A percentile compares a stretch with the other conserved stretches of the same genome.
These are phyloP conservation scores for Drosophila bifasciata DNA, from an alignment of 1,140 invertebrate genomes.

Conservation along the genomic window DNA sequence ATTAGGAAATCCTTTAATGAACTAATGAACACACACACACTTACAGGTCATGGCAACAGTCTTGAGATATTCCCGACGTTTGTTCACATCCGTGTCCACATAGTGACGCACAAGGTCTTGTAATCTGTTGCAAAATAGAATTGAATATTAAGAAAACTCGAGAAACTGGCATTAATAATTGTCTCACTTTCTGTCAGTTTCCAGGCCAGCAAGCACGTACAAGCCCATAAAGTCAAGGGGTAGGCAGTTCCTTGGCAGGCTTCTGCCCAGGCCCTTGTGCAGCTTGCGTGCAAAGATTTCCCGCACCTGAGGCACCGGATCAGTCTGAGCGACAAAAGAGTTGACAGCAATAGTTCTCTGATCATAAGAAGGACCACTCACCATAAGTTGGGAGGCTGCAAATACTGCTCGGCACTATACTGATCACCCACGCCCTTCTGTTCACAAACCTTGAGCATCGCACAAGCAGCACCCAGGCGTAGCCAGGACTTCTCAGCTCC, in stretches of 20 bases:
- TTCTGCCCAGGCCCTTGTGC: slow-evolving; percentile 93
- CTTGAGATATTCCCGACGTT: slow-evolving; percentile 95
- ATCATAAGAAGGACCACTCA: slow-evolving; percentile 62
- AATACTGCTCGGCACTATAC: slow-evolving; percentile 97
- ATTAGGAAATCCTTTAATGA: too few species aligned
- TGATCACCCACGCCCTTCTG: slow-evolving; percentile 98
- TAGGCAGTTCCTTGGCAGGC: slow-evolving; percentile 94
- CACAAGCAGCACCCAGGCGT: slow-evolving; percentile 94
- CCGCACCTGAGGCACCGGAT: slow-evolving; percentile 93
- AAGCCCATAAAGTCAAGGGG: slow-evolving; percentile 99
- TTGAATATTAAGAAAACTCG: not conserved
- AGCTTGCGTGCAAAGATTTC: slow-evolving; percentile 95
- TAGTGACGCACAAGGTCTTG: slow-evolving; percentile 72
- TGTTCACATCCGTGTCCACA: slow-evolving; percentile 90
- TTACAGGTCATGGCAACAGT: slow-evolving; percentile 87
- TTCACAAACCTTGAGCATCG: slow-evolving; percentile 98
- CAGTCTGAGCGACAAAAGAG: slow-evolving; percentile 87
- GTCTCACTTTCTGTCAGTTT: slow-evolving; percentile 88
- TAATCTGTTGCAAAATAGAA: slow-evolving; percentile 46
- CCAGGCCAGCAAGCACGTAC: slow-evolving; percentile 94
- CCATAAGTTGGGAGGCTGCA: slow-evolving; percentile 94
- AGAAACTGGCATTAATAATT: slow-evolving; percentile 1
- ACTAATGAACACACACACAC: not conserved
- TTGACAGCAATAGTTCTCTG: not conserved
- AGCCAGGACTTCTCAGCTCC: slow-evolving; percentile 97